Percentiles rank a stretch among this genome's conserved stretches.
These are phyloP conservation scores for Raja brachyura DNA, from an alignment of 2,113 vertebrate genomes.

Conservation along the genomic window DNA sequence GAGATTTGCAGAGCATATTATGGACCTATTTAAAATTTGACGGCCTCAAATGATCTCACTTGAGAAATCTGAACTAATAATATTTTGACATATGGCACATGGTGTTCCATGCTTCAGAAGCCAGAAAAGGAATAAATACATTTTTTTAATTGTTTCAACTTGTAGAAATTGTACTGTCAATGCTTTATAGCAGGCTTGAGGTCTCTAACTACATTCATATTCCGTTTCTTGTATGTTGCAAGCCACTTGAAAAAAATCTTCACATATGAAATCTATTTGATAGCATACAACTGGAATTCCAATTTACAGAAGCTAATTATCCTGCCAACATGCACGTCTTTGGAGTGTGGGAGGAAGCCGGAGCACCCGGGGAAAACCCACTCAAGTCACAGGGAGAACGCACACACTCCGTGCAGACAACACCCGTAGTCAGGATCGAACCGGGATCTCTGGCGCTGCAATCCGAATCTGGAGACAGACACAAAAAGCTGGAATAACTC, in stretches of 20 bases:
- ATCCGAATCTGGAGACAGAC: too few species aligned
- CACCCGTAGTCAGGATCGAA: too few species aligned
- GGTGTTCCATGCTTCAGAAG: constrained; percentile 38
- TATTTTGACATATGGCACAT: constrained; percentile 44
- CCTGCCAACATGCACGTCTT: too few species aligned
- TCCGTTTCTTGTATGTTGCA: not conserved
- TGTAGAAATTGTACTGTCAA: constrained; percentile 47
- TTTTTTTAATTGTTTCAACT: constrained; percentile 48
- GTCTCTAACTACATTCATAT: constrained; percentile 47
- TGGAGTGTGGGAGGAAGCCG: too few species aligned
- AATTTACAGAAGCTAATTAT: constrained; percentile 48
- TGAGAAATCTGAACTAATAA: constrained; percentile 41
- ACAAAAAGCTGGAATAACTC: too few species aligned
- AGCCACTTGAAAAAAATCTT: constrained; percentile 47
- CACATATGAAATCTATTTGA: constrained; percentile 51
- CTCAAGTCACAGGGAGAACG: too few species aligned
- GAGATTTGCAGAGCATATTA: not conserved
- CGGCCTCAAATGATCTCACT: not conserved
- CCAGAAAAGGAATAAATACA: constrained; percentile 41
- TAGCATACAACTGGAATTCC: constrained; percentile 58
- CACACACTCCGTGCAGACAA: too few species aligned
- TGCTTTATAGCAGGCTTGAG: constrained; percentile 47
- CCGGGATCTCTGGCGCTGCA: too few species aligned
- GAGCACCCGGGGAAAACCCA: too few species aligned
- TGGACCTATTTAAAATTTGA: constrained; percentile 24